A percentile compares a stretch with the other conserved stretches of the same genome.
Evolutionary conservation across 2,797 vertebrate species (phyloP).

Genomic region (Lates japonicus): DNA sequence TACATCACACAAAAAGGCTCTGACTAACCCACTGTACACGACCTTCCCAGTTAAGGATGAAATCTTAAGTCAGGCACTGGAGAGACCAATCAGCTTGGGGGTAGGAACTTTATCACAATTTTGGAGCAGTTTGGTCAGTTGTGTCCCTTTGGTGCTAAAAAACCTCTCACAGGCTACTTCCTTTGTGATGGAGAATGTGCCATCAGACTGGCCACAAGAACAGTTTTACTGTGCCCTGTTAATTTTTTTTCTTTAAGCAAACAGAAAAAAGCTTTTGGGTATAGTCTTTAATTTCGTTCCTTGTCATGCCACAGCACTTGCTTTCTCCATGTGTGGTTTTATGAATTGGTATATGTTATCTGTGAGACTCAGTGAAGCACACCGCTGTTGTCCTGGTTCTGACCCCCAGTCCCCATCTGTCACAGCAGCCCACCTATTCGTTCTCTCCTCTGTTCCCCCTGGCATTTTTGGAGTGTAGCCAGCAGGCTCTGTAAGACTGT

Average conservation of each 20-base stretch:
- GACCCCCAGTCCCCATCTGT: constrained; percentile 68
- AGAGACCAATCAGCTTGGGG: no score
- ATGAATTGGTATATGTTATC: constrained; percentile 58
- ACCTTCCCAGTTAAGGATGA: no score
- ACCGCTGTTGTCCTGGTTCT: constrained; percentile 67
- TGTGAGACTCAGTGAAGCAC: constrained; percentile 68
- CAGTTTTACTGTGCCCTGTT: no score
- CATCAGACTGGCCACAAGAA: no score
- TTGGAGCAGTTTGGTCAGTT: no score
- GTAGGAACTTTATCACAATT: no score
- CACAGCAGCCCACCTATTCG: constrained; percentile 63
- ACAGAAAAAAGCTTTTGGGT: constrained; percentile 32
- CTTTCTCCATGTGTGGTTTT: constrained; percentile 55
- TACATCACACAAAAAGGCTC: no score
- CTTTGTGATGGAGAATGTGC: no score
- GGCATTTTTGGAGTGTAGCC: constrained; percentile 57
- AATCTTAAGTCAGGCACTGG: no score
- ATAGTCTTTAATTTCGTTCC: constrained; percentile 14
- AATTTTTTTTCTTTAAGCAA: background rate
- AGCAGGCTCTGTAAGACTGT: constrained; percentile 42
- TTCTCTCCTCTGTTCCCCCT: constrained; percentile 42
- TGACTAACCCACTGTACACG: no score
- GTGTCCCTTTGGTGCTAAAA: no score
- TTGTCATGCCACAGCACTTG: constrained; percentile 29
- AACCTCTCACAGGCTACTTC: no score